Evolutionary conservation across 2,113 vertebrate species (phyloP).

Genomic region (Laticauda colubrina): DNA sequence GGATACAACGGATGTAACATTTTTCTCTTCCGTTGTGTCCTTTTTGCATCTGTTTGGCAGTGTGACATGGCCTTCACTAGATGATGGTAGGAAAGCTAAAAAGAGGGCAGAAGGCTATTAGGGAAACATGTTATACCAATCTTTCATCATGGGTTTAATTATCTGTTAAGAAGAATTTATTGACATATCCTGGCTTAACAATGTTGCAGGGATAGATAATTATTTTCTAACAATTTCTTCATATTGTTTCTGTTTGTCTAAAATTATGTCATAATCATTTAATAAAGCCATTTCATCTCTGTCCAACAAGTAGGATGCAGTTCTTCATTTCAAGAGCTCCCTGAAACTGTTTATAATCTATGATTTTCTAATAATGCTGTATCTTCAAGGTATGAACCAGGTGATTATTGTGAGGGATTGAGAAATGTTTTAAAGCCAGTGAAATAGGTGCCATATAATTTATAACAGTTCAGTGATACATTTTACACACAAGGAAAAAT

Average conservation of each 20-base stretch:
- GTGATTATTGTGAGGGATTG: background rate
- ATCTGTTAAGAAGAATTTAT: background rate
- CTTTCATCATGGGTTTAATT: background rate
- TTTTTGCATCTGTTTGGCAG: no score
- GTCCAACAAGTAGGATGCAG: background rate
- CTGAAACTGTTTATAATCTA: conserved; percentile 27
- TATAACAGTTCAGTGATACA: background rate
- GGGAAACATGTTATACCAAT: background rate
- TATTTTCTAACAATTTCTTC: background rate
- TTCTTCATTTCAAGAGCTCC: conserved; percentile 3
- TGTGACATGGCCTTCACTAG: no score
- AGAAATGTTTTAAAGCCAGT: background rate
- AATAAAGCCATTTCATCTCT: background rate
- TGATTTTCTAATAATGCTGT: conserved; percentile 9
- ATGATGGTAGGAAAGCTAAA: background rate
- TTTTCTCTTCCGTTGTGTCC: no score
- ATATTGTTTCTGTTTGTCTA: background rate
- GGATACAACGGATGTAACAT: no score
- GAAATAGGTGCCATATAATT: background rate
- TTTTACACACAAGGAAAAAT: background rate
- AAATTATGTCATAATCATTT: background rate
- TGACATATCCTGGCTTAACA: background rate
- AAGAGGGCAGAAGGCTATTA: background rate
- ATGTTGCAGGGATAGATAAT: background rate
- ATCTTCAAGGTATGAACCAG: background rate